phyloP scores from a whole-genome alignment of 2,113 vertebrate genomes.

The Caretta caretta region DNA sequence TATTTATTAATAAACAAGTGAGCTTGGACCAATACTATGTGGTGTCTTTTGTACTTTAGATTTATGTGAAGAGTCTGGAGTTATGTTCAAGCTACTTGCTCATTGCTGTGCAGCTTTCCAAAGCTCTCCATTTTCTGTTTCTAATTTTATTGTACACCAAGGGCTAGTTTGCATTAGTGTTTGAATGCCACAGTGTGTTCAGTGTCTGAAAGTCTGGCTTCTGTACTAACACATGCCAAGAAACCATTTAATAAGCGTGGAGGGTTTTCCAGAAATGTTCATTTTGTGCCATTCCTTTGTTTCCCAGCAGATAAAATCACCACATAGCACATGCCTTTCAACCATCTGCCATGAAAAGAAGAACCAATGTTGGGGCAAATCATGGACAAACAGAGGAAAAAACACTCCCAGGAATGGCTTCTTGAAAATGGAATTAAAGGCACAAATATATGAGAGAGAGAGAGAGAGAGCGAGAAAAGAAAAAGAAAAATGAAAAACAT shows the following conservation, averaged over 20 bases:
- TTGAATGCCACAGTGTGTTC: background rate
- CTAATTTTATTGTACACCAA: slow-evolving; percentile 25
- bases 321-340: background rate
- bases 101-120: background rate
- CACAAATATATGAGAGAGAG: background rate
- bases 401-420: background rate
- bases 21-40: slow-evolving; percentile 5
- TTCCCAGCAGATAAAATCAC: background rate
- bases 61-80: background rate
- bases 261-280: background rate
- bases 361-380: background rate
- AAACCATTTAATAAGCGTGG: background rate
- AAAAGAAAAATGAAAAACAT: background rate
- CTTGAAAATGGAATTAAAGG: background rate
- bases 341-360: background rate
- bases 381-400: background rate
- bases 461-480: background rate
- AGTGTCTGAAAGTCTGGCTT: slow-evolving; percentile 13
- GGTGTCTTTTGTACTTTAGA: slow-evolving; percentile 22
- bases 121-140: slow-evolving; percentile 1
- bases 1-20: slow-evolving; percentile 4
- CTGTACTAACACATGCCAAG: background rate
- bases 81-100: background rate
- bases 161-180: background rate
- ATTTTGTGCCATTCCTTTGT: slow-evolving; percentile 11